Evolutionary conservation across 2,888 invertebrate species (phyloP).

Genomic region (Aphelenchoides bicaudatus): DNA sequence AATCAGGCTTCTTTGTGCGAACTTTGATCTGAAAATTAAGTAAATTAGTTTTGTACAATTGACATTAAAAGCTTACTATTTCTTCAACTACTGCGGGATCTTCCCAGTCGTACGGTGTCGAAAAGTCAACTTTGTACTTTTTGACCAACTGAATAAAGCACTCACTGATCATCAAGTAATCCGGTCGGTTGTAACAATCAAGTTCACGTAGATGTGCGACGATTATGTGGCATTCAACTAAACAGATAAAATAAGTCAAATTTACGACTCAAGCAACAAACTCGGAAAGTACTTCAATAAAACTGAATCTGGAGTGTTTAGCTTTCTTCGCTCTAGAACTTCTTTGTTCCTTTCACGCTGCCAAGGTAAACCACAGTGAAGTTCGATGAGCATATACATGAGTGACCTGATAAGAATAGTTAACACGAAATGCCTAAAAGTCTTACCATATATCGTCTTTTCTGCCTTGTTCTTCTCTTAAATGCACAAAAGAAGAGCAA

Average conservation of each 20-base stretch:
- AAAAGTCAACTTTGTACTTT: constrained; percentile 23
- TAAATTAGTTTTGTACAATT: neutral
- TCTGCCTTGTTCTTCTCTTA: constrained; percentile 42
- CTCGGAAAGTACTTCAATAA: constrained; percentile 43
- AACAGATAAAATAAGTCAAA: constrained; percentile 1
- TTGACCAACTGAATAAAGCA: constrained; percentile 24
- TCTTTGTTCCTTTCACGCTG: constrained; percentile 39
- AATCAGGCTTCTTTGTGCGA: constrained; percentile 18
- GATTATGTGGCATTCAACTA: constrained; percentile 32
- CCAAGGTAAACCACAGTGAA: constrained; percentile 67
- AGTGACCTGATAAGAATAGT: no score
- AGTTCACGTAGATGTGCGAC: constrained; percentile 35
- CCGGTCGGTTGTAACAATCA: constrained; percentile 41
- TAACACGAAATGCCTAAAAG: no score
- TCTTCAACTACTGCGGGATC: constrained; percentile 10
- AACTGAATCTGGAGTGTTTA: constrained; percentile 29
- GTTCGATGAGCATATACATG: constrained; percentile 40
- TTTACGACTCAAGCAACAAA: neutral
- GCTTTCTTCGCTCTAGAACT: constrained; percentile 32
- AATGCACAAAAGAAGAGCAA: constrained; percentile 45
- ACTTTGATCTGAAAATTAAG: constrained; percentile 10
- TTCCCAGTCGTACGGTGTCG: constrained; percentile 33
- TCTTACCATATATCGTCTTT: constrained; percentile 34
- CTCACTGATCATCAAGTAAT: constrained; percentile 34
- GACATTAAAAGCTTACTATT: constrained; percentile 6